Evolutionary conservation across 1,140 invertebrate species (phyloP), one percentile per base, ranked within the genome.

Genomic region (Platyura marginata): DNA sequence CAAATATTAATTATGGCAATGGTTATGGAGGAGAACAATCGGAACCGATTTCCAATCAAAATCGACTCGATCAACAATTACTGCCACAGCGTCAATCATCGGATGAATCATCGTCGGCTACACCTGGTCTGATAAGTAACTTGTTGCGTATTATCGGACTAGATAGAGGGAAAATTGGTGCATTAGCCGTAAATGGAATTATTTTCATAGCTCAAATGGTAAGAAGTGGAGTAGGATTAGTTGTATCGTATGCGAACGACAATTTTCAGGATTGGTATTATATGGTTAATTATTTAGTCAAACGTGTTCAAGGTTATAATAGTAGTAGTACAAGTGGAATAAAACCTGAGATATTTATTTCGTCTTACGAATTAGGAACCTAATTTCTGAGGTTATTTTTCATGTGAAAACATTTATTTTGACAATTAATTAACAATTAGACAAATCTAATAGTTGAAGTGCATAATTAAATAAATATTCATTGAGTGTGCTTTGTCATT

Each of bases 181-280:
- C 82, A 0, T 74, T 87, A 35, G 79, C 80, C 1, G 62, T 88
- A 2, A 88, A 88, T 57, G 78, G 75, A 11, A 65, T 86, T 5
- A 75, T 87, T 43, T 83, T 85, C 57, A 64, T 88, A n/a, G 81
- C 81, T 2, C 81, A 87, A 65, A 68, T 84, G 72, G 82, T 85
- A 63, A 66, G 64, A 62, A 41, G 42, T 9, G 21, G 20, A 21
- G 21, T 44, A 36, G 40, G 29, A 6, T 22, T 13, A 35, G 32
- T 37, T 36, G 38, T 39, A 34, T 43, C 40, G 19, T 29, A 29
- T 29, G 9, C 15, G 16, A 5, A 16, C 15, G 4, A 11, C 10
- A 11, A n/a, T 16, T 36, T 36, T n/a, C 16, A 9, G 15, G 15
- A 36, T 36, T 9, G 9, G 9, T 5, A 6, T 36, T 29, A 6